phyloP scores from a whole-genome alignment of 37 sponge, comb jelly and placozoan species.

The Bolinopsis microptera region DNA sequence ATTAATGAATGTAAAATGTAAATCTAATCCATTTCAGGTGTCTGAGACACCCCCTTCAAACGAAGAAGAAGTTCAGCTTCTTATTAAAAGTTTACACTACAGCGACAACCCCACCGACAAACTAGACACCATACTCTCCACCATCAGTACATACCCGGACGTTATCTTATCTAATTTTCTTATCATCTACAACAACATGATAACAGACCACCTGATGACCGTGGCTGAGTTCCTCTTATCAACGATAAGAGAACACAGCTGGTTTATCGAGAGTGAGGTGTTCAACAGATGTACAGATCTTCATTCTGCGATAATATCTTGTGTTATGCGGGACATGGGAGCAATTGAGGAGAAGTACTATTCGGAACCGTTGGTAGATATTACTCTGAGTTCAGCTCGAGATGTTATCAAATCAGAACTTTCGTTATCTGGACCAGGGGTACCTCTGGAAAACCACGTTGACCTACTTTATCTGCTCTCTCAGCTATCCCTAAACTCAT shows the following conservation, averaged over 20 bases:
- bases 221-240: not conserved
- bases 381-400: not conserved
- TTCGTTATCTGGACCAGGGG: not conserved
- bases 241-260: not conserved
- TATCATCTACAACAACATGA: slow-evolving; percentile 7
- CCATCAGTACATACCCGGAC: not conserved
- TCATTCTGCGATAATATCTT: slow-evolving; percentile 2
- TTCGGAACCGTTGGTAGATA: not conserved
- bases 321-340: not conserved
- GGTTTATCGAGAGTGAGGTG: not conserved
- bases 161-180: not conserved
- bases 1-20: too few relatives aligned
- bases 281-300: not conserved
- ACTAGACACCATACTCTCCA: not conserved
- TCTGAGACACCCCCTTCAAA: not conserved
- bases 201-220: not conserved
- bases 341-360: not conserved
- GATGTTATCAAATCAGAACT: not conserved
- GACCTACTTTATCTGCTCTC: not conserved
- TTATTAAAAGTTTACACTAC: not conserved
- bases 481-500: not conserved
- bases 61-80: not conserved
- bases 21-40: too few relatives aligned
- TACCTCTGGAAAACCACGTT: not conserved
- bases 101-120: not conserved